Conservation (phyloP, 53 echinoderm and acorn worm genomes). For the Antedon mediterranea region DNA sequence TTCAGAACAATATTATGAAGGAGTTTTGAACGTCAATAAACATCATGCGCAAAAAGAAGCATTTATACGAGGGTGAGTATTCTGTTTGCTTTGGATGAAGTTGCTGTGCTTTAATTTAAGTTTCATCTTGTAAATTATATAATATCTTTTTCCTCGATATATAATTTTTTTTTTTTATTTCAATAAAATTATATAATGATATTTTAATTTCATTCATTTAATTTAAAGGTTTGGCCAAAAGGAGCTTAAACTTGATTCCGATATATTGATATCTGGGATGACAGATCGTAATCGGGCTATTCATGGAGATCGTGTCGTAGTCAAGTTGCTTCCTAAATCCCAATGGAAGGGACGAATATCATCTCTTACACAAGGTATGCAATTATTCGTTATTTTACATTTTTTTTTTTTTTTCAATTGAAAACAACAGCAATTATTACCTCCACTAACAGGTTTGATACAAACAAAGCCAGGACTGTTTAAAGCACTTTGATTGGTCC, state of each 20-base stretch:
- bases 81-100: no score
- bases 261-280: slow-evolving; percentile 56
- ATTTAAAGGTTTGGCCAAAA: slow-evolving; percentile 8
- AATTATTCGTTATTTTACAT: background rate
- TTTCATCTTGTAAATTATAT: no score
- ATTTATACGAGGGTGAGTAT: slow-evolving; percentile 51
- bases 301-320: slow-evolving; percentile 55
- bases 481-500: no score
- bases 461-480: no score
- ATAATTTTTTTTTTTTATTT: no score
- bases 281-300: slow-evolving; percentile 63
- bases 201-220: slow-evolving; percentile 1
- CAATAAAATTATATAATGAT: background rate
- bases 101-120: no score
- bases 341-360: slow-evolving; percentile 56
- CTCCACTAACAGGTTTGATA: no score
- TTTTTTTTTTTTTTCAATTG: background rate
- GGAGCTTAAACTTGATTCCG: slow-evolving; percentile 32
- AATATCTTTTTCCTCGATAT: no score
- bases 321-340: slow-evolving; percentile 46
- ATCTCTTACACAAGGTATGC: slow-evolving; percentile 39
- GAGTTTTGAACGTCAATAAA: slow-evolving; percentile 68
- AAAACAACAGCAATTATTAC: no score
- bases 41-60: slow-evolving; percentile 85
- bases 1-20: slow-evolving; percentile 60